These are phyloP conservation scores for Drosophila persimilis DNA, from an alignment of 1,140 invertebrate genomes.

Conservation along the genomic window DNA sequence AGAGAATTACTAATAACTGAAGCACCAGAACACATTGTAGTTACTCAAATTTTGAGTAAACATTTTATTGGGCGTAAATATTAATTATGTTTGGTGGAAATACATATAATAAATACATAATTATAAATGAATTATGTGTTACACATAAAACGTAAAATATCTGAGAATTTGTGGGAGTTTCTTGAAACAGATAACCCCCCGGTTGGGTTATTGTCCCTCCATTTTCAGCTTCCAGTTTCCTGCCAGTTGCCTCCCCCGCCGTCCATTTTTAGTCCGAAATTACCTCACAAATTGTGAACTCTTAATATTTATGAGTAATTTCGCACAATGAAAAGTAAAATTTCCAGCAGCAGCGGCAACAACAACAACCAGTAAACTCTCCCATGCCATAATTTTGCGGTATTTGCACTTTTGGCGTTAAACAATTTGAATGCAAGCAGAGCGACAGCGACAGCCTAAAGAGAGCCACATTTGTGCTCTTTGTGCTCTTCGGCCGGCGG, in stretches of 20 bases:
- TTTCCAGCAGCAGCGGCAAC: conserved; percentile 25
- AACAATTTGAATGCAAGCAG: conserved; percentile 66
- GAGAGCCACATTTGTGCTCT: conserved; percentile 5
- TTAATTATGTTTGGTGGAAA: too few relatives aligned
- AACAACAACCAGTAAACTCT: conserved; percentile 39
- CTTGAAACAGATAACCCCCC: not conserved
- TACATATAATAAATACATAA: too few relatives aligned
- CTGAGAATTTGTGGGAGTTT: not conserved
- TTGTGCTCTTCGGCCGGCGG: conserved; percentile 4
- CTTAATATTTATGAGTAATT: conserved; percentile 70
- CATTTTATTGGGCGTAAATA: too few relatives aligned
- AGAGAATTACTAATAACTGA: too few relatives aligned
- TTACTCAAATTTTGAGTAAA: too few relatives aligned
- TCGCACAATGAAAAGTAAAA: conserved; percentile 76
- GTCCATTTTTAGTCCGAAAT: conserved; percentile 41
- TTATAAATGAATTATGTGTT: too few relatives aligned
- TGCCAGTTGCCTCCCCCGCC: conserved; percentile 10
- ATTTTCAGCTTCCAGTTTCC: not conserved
- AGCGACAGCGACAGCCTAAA: conserved; percentile 21
- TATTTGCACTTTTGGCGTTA: conserved; percentile 76
- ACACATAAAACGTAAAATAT: too few relatives aligned
- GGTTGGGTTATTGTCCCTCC: not conserved
- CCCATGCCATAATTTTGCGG: conserved; percentile 57
- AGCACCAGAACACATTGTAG: too few relatives aligned
- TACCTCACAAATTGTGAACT: conserved; percentile 62